Conservation (phyloP, 2,797 vertebrate species). For the Australoheros facetus region DNA sequence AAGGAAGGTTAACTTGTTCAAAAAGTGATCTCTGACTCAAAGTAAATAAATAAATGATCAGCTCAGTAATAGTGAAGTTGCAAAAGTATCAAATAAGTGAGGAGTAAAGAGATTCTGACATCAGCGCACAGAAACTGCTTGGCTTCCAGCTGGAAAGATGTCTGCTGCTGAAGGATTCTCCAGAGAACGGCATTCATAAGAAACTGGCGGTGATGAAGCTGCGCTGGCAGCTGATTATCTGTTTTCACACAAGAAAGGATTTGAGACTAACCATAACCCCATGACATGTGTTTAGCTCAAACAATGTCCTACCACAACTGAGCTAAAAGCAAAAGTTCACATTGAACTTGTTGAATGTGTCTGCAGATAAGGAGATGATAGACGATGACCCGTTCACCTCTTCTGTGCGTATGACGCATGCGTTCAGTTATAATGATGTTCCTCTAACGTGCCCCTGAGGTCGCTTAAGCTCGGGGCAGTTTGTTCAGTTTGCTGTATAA, state of each 20-base stretch:
- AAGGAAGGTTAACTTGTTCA: neutral
- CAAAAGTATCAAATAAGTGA: constrained; percentile 17
- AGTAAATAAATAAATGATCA: neutral
- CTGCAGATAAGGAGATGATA: constrained; percentile 59
- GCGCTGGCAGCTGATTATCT: constrained; percentile 46
- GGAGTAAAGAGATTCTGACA: constrained; percentile 34
- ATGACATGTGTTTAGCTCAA: constrained; percentile 44
- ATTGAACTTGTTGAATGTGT: constrained; percentile 25
- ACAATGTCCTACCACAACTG: constrained; percentile 8
- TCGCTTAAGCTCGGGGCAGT: constrained; percentile 18
- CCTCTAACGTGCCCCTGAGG: constrained; percentile 28
- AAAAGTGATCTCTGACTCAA: neutral
- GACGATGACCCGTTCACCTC: constrained; percentile 27
- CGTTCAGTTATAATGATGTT: constrained; percentile 25
- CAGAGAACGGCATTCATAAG: constrained; percentile 4
- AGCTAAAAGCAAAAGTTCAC: constrained; percentile 25
- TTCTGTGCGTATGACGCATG: constrained; percentile 12
- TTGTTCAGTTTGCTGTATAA: constrained; percentile 24
- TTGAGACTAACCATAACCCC: constrained; percentile 38
- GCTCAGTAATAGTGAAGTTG: constrained; percentile 15
- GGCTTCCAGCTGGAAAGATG: constrained; percentile 28
- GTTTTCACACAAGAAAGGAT: constrained; percentile 19
- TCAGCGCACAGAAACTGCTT: constrained; percentile 36
- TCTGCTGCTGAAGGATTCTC: constrained; percentile 35
- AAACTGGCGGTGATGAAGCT: constrained; percentile 19